Evolutionary conservation across 2,113 vertebrate genomes (phyloP).

Genomic region (Romanogobio albipinnatus): DNA sequence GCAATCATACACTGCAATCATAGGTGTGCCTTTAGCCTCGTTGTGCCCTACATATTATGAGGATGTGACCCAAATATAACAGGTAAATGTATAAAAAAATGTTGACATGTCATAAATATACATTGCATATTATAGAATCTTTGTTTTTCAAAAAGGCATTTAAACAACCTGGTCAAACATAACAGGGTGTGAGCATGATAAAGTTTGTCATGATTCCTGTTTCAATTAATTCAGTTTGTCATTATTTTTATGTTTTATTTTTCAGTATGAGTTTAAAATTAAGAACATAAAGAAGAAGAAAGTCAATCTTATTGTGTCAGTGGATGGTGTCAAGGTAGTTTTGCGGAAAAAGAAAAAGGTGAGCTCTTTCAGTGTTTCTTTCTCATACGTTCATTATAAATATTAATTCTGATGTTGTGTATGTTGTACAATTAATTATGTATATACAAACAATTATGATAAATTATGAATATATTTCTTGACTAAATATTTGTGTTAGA

Average conservation of each 20-base stretch:
- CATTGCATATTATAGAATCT: too few species aligned
- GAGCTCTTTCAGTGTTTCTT: conserved; percentile 40
- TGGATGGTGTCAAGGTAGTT: conserved; percentile 89
- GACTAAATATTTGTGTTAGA: conserved; percentile 72
- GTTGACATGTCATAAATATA: too few species aligned
- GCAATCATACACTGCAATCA: too few species aligned
- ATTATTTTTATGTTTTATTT: not conserved
- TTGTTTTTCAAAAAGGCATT: too few species aligned
- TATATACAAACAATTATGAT: not conserved
- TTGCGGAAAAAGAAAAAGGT: conserved; percentile 96
- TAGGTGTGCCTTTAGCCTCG: too few species aligned
- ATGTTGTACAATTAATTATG: not conserved
- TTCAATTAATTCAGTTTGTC: not conserved
- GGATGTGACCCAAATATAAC: too few species aligned
- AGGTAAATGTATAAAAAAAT: too few species aligned
- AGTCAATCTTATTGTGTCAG: conserved; percentile 90
- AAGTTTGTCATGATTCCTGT: not conserved
- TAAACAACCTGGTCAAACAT: too few species aligned
- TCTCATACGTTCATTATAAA: not conserved
- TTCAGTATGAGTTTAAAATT: conserved; percentile 95
- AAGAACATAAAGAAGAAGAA: conserved; percentile 99
- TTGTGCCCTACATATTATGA: too few species aligned
- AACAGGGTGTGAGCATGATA: not conserved
- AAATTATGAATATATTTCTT: not conserved
- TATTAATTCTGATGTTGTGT: not conserved